phyloP scores from a whole-genome alignment of 2,113 vertebrate genomes.

The Spea multiplicata region DNA sequence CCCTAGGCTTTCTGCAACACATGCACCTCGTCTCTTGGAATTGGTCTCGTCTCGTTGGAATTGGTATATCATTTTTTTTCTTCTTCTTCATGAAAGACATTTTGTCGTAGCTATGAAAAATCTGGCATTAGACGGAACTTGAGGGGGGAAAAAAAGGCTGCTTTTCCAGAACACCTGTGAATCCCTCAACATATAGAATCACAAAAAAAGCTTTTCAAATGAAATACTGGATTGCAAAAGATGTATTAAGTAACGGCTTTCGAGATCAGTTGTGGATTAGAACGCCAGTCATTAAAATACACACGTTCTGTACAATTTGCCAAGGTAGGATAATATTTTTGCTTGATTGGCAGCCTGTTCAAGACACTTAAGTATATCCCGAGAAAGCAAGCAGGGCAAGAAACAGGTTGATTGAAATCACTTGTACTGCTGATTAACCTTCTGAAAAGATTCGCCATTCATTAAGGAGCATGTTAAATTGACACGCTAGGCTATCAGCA shows the following conservation, averaged over 20 bases:
- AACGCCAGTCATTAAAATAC: constrained; percentile 25
- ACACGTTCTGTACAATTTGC: constrained; percentile 10
- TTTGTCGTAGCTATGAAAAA: too few relatives aligned
- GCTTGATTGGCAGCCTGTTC: constrained; percentile 26
- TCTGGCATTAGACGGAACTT: too few relatives aligned
- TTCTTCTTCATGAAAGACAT: too few relatives aligned
- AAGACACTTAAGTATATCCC: constrained; percentile 13
- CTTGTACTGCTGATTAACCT: constrained; percentile 47
- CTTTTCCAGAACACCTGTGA: constrained; percentile 9
- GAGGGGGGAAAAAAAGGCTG: not conserved
- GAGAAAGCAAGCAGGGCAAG: constrained; percentile 45
- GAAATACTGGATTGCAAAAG: not conserved
- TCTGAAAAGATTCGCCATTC: constrained; percentile 51
- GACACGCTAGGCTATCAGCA: constrained; percentile 38
- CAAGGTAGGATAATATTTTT: constrained; percentile 33
- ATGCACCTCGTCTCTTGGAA: not conserved
- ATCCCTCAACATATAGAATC: not conserved
- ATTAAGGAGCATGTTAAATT: constrained; percentile 44
- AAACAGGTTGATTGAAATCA: constrained; percentile 45
- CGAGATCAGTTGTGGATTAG: constrained; percentile 27
- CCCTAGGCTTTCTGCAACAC: not conserved
- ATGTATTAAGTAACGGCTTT: constrained; percentile 18
- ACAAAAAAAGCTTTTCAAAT: not conserved
- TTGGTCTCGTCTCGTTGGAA: too few relatives aligned
- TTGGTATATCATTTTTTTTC: too few relatives aligned